These are phyloP conservation scores for Leptothorax acervorum DNA, from an alignment of 2,888 invertebrate species.

Conservation along the genomic window DNA sequence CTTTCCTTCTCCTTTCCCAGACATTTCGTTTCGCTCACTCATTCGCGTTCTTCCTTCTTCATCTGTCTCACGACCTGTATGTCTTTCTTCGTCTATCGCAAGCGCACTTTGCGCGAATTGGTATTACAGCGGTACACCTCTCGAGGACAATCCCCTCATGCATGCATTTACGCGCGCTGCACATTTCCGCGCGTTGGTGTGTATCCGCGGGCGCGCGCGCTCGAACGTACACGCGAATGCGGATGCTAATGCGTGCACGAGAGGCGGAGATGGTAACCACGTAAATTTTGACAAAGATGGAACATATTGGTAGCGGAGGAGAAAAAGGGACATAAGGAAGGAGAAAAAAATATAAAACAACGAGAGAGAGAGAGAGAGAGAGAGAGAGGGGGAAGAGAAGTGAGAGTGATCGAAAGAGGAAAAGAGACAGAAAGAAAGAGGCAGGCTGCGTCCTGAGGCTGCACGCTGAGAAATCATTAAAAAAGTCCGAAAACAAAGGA, in stretches of 20 bases:
- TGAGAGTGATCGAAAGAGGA: neutral
- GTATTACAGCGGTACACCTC: slow-evolving; percentile 69
- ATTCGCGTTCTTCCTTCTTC: neutral
- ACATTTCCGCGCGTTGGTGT: slow-evolving; percentile 25
- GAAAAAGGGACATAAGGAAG: slow-evolving; percentile 28
- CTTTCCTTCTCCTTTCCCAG: neutral
- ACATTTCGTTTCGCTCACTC: slow-evolving; percentile 20
- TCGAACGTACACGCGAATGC: slow-evolving; percentile 20
- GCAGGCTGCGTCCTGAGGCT: slow-evolving; percentile 59
- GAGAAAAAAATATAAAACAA: slow-evolving; percentile 28
- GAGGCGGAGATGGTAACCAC: slow-evolving; percentile 53
- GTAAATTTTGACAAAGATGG: slow-evolving; percentile 62
- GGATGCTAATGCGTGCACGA: slow-evolving; percentile 65
- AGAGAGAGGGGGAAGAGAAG: neutral
- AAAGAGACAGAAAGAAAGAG: slow-evolving; percentile 42
- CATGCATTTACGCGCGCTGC: slow-evolving; percentile 50
- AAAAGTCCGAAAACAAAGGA: slow-evolving; percentile 84
- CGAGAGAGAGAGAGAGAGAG: neutral
- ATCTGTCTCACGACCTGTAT: slow-evolving; percentile 27
- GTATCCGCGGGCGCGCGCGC: slow-evolving; percentile 24
- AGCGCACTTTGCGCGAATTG: slow-evolving; percentile 66
- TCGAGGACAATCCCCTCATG: slow-evolving; percentile 60
- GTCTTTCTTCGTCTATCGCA: slow-evolving; percentile 52
- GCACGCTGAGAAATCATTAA: slow-evolving; percentile 82
- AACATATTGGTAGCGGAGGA: slow-evolving; percentile 9